Percentiles rank a stretch among this genome's conserved stretches.
Conservation (phyloP, 2,888 invertebrate genomes). For the Synanthedon formicaeformis region DNA sequence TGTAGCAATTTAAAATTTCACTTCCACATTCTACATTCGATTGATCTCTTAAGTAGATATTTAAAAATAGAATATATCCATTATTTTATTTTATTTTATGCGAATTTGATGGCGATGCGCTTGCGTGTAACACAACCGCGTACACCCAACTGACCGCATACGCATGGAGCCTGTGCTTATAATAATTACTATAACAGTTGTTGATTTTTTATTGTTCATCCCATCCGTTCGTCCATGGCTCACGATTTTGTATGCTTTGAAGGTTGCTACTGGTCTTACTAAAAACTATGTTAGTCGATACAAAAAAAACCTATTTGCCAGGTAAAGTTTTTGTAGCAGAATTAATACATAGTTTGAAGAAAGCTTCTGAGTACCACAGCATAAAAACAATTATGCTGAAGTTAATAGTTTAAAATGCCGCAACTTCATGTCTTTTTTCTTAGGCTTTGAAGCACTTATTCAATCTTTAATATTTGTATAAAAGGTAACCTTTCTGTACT, state of each 20-base stretch:
- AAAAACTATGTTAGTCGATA: neutral
- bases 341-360: too few species aligned
- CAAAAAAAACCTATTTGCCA: too few species aligned
- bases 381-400: too few species aligned
- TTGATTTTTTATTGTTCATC: constrained; percentile 48
- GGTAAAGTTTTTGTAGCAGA: too few species aligned
- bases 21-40: constrained; percentile 17
- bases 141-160: constrained; percentile 38
- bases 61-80: constrained; percentile 5
- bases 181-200: constrained; percentile 55
- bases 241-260: constrained; percentile 22
- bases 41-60: neutral
- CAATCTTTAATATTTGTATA: too few species aligned
- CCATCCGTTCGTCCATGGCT: constrained; percentile 25
- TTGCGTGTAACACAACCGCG: constrained; percentile 28
- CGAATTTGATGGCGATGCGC: constrained; percentile 6
- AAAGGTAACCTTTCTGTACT: too few species aligned
- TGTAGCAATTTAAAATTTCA: constrained; percentile 3
- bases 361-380: too few species aligned
- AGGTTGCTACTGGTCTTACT: constrained; percentile 22
- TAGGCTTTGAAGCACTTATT: too few species aligned
- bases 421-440: too few species aligned
- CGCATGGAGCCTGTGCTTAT: constrained; percentile 47
- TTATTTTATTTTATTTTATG: neutral
- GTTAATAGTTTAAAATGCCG: too few species aligned